phyloP scores from a whole-genome alignment of 2,797 vertebrate genomes.

The Gila robusta region DNA sequence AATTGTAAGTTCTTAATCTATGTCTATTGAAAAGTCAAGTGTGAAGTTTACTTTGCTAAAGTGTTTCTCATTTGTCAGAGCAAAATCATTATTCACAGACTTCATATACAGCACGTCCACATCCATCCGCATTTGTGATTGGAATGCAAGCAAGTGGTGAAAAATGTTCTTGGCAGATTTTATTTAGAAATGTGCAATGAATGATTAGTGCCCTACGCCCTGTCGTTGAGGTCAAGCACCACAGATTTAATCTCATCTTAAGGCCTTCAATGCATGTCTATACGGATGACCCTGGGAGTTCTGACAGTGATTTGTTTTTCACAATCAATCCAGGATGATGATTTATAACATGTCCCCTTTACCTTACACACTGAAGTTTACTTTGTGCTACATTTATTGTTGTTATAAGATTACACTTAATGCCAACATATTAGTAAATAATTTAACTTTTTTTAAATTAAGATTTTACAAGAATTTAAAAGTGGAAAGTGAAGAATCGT shows the following conservation, averaged over 20 bases:
- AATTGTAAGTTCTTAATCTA: not conserved
- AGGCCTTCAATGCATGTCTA: not conserved
- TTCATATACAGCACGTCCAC: not conserved
- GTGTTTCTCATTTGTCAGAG: not conserved
- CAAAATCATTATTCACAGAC: conserved; percentile 1
- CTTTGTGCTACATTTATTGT: not conserved
- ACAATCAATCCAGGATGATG: not conserved
- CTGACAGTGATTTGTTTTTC: conserved; percentile 36
- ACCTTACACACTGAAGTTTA: not conserved
- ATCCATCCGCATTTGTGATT: not conserved
- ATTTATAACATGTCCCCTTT: conserved; percentile 25
- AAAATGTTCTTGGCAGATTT: conserved; percentile 13
- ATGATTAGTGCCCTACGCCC: not conserved
- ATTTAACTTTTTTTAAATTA: not conserved
- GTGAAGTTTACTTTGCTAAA: conserved; percentile 6
- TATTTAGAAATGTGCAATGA: conserved; percentile 14
- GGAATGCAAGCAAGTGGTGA: not conserved
- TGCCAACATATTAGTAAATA: not conserved
- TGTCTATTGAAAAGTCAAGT: conserved; percentile 13
- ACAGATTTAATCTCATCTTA: not conserved
- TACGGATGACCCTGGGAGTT: conserved; percentile 17
- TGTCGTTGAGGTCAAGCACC: not conserved
- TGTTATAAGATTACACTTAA: not conserved
- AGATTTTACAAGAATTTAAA: not conserved
- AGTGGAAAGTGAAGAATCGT: not conserved